Evolutionary conservation across 2,888 invertebrate genomes (phyloP).

Genomic region (Pegoplata infirma): DNA sequence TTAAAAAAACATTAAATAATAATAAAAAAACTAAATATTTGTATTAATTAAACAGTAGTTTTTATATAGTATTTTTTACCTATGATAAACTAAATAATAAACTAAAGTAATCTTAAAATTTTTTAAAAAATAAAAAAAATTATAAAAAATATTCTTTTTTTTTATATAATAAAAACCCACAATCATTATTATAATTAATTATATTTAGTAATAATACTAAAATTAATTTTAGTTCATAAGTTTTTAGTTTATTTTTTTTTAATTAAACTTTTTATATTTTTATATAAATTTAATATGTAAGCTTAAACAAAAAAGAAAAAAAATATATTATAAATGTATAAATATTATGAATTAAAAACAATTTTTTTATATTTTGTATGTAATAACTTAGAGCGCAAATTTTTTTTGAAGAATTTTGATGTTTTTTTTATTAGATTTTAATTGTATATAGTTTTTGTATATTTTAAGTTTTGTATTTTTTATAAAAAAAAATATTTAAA

Average conservation of each 20-base stretch:
- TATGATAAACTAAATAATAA: neutral
- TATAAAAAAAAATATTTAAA: neutral
- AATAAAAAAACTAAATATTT: slow-evolving; percentile 30
- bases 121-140: neutral
- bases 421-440: neutral
- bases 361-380: neutral
- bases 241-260: neutral
- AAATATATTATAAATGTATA: neutral
- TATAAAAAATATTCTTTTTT: neutral
- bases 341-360: neutral
- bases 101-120: neutral
- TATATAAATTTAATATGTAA: neutral
- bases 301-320: no score
- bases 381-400: neutral
- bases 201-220: neutral
- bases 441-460: neutral
- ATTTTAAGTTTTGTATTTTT: neutral
- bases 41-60: slow-evolving; percentile 32
- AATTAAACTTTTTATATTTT: neutral
- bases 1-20: slow-evolving; percentile 4
- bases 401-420: neutral
- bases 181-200: slow-evolving; percentile 15
- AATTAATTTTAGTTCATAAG: neutral
- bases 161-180: neutral
- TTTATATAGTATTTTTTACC: slow-evolving; percentile 41